Evolutionary conservation across 2,113 vertebrate species (phyloP).

Genomic region (Tachycineta bicolor): DNA sequence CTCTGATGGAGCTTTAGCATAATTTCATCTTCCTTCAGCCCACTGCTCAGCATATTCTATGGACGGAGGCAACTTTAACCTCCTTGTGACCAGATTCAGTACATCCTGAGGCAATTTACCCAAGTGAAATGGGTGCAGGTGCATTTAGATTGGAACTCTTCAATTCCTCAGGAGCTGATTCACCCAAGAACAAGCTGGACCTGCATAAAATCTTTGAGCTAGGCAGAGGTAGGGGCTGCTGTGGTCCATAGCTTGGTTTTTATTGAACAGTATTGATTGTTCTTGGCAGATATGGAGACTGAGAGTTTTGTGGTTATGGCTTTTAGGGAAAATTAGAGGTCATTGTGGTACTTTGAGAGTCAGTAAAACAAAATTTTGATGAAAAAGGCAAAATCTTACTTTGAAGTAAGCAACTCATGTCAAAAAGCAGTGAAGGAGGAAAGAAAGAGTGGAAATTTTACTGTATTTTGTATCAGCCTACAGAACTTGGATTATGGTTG

Average conservation of each 20-base stretch:
- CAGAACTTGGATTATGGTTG: neutral
- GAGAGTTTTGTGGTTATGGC: constrained; percentile 12
- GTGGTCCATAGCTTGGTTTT: neutral
- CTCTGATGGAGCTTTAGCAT: neutral
- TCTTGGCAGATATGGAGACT: neutral
- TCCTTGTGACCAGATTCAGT: neutral
- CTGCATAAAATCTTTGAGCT: neutral
- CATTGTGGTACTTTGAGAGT: neutral
- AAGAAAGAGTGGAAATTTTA: neutral
- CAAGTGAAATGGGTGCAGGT: neutral
- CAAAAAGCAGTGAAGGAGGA: neutral
- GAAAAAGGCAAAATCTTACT: constrained; percentile 30
- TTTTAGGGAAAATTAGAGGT: constrained; percentile 51
- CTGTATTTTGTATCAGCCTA: neutral
- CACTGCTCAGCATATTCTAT: neutral
- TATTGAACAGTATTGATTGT: constrained; percentile 26
- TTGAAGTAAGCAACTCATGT: neutral
- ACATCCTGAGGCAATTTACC: neutral
- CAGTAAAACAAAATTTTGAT: constrained; percentile 48
- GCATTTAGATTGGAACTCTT: neutral
- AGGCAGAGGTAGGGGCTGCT: neutral
- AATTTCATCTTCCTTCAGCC: neutral
- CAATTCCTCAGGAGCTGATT: neutral
- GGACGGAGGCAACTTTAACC: neutral
- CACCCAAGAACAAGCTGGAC: constrained; percentile 23